Evolutionary conservation across 1,140 invertebrate genomes (phyloP), one percentile per base, ranked within the genome.

Genomic region (Achatina immaculata): DNA sequence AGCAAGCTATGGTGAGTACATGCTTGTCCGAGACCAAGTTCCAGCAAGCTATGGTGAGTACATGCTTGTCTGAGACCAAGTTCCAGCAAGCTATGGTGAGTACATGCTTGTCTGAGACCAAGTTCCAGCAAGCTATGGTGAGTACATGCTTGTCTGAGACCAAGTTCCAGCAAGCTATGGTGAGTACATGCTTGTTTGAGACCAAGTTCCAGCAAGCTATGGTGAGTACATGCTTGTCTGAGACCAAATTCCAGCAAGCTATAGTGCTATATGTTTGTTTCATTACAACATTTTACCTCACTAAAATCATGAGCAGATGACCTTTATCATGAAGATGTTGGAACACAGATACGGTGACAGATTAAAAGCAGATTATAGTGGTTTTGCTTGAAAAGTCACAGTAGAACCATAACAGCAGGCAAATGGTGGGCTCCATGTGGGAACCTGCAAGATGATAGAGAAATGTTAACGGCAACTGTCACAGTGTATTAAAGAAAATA

Each of bases 1-100:
- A 99, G 89, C 98, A 99, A 91, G 97, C 98, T 11, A 97, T 98
- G 92, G 96, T 95, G 84, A 71, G 84, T 68, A 31, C 28, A 65
- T 24, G 11, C 72, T 14, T 51, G 11, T 51, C 48, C 11, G 24
- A 51, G 24, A 51, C 24, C 24, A 24, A 51, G 24, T 51, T 51
- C 48, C 48, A 14, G 48, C 24, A 14, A 11, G 11, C 11, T 51
- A 14, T 51, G 24, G 48, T 24, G 11, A 51, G 48, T 68, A 28
- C 31, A 51, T 24, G 48, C 72, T 14, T 51, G 11, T 51, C 48
- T 14, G 24, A 51, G 24, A 51, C 24, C 24, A 24, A 51, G 24
- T 51, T 51, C 48, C 48, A 14, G 48, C 24, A 14, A 11, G 11
- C 11, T 51, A 14, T 51, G 24, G 48, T 24, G 11, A 51, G 48